Evolutionary conservation across 2,888 invertebrate genomes (phyloP).

Genomic region (Tachina lurida): DNA sequence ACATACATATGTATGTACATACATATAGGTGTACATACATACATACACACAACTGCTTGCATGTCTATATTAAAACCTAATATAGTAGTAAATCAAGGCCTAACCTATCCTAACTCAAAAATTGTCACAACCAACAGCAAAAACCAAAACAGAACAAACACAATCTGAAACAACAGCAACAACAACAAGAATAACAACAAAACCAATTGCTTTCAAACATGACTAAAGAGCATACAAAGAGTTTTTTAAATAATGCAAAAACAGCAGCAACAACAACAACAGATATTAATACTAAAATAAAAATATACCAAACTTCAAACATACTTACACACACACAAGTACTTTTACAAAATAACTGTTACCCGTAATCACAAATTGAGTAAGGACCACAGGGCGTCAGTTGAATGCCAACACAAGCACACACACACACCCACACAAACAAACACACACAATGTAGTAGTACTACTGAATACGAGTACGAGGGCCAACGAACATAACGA

Average conservation of each 20-base stretch:
- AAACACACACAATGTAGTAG: constrained; percentile 1
- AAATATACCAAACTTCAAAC: constrained; percentile 48
- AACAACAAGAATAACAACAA: constrained; percentile 16
- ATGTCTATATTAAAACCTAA: constrained; percentile 40
- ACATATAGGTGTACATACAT: neutral
- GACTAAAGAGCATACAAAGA: constrained; percentile 57
- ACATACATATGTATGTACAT: neutral
- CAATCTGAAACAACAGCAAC: constrained; percentile 13
- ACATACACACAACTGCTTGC: neutral
- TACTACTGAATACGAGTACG: constrained; percentile 48
- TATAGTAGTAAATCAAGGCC: constrained; percentile 64
- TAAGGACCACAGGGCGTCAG: constrained; percentile 72
- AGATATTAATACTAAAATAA: constrained; percentile 38
- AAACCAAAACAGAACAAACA: constrained; percentile 42
- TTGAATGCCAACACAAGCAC: constrained; percentile 55
- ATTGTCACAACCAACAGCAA: constrained; percentile 61
- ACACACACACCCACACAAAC: constrained; percentile 13
- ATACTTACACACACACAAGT: constrained; percentile 30
- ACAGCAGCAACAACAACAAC: constrained; percentile 11
- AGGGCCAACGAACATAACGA: constrained; percentile 41
- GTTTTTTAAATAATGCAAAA: constrained; percentile 46
- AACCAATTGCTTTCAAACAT: constrained; percentile 56
- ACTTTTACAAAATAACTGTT: constrained; percentile 64
- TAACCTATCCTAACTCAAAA: constrained; percentile 70
- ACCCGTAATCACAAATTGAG: constrained; percentile 68